These are phyloP conservation scores for Microdon myrmicae DNA, from an alignment of 2,888 invertebrate species.

Conservation along the genomic window DNA sequence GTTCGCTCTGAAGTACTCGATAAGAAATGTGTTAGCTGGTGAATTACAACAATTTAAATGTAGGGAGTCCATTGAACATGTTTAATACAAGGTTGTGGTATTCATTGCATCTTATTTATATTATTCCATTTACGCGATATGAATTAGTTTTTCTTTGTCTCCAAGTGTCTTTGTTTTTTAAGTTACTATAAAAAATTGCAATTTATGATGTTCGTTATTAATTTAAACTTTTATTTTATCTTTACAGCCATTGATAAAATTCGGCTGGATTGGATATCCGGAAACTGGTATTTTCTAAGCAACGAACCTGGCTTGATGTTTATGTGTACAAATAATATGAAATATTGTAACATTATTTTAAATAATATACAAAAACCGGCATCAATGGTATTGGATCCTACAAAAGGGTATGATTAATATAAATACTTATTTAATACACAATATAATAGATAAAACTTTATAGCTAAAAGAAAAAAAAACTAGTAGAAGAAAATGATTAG, in stretches of 20 bases:
- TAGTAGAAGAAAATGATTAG: too few species aligned
- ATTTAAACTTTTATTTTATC: slow-evolving; percentile 29
- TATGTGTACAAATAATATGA: slow-evolving; percentile 74
- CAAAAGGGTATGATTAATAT: slow-evolving; percentile 74
- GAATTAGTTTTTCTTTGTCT: slow-evolving; percentile 23
- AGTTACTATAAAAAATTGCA: slow-evolving; percentile 9
- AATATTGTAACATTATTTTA: slow-evolving; percentile 76
- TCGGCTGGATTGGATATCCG: slow-evolving; percentile 84
- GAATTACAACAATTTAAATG: too few species aligned
- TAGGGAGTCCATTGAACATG: too few species aligned
- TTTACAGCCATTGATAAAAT: slow-evolving; percentile 77
- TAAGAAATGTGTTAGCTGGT: too few species aligned
- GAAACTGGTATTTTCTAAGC: slow-evolving; percentile 88
- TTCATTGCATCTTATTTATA: too few species aligned
- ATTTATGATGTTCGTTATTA: too few species aligned
- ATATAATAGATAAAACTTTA: too few species aligned
- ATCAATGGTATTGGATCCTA: slow-evolving; percentile 83
- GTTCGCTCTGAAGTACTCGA: too few species aligned
- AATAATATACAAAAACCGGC: slow-evolving; percentile 76
- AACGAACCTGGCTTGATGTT: slow-evolving; percentile 76
- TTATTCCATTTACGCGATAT: too few species aligned
- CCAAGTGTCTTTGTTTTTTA: slow-evolving; percentile 33
- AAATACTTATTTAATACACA: too few species aligned
- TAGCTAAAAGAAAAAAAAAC: too few species aligned
- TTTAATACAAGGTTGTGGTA: too few species aligned